phyloP scores from a whole-genome alignment of 1,140 invertebrate genomes.

The Polyergus mexicanus region DNA sequence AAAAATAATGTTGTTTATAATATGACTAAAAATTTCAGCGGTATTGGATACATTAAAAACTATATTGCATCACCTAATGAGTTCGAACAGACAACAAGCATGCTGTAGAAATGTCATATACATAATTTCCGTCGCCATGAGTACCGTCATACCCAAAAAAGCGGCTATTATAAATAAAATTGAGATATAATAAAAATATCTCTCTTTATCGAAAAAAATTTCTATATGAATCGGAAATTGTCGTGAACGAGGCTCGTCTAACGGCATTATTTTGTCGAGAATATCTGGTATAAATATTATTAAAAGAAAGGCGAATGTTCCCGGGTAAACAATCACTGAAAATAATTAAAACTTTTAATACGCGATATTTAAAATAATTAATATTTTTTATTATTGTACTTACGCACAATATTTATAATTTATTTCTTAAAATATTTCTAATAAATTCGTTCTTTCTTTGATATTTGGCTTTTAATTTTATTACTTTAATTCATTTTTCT shows the following conservation, averaged over 20 bases:
- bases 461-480: not conserved
- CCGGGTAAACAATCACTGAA: conserved; percentile 27
- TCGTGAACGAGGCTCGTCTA: conserved; percentile 27
- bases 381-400: too few relatives aligned
- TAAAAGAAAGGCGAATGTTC: not conserved
- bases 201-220: not conserved
- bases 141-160: conserved; percentile 30
- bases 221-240: not conserved
- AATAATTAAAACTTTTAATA: conserved; percentile 20
- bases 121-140: conserved; percentile 48
- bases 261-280: not conserved
- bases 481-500: not conserved
- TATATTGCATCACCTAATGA: conserved; percentile 20
- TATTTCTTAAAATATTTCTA: not conserved
- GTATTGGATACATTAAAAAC: not conserved
- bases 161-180: not conserved
- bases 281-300: not conserved
- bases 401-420: not conserved
- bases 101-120: conserved; percentile 42
- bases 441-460: not conserved
- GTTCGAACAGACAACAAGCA: conserved; percentile 12
- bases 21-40: not conserved
- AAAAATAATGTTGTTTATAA: not conserved
- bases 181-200: conserved; percentile 5
- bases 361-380: conserved; percentile 1